A percentile compares a stretch with the other conserved stretches of the same genome.
Conservation (phyloP, 2,888 invertebrate genomes). For the Orthosia cruda region DNA sequence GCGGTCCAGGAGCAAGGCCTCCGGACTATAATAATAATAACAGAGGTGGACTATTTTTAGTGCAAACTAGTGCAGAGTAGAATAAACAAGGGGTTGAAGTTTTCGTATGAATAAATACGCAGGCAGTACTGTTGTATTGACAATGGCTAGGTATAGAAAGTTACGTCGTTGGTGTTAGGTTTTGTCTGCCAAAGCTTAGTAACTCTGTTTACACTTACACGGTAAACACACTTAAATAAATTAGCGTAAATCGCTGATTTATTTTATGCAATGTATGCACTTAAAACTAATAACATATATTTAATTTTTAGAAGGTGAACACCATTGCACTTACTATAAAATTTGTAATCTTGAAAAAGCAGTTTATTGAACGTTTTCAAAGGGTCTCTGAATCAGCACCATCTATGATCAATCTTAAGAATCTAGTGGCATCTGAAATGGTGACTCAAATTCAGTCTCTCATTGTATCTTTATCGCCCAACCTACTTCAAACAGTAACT, state of each 20-base stretch:
- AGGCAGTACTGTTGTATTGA: background rate
- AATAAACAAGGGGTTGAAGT: background rate
- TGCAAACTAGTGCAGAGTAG: background rate
- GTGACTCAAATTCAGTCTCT: background rate
- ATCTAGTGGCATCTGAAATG: background rate
- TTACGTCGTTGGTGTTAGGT: too few species aligned
- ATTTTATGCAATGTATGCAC: too few species aligned
- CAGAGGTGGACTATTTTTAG: background rate
- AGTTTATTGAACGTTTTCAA: too few species aligned
- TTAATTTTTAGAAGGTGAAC: too few species aligned
- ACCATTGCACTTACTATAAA: too few species aligned
- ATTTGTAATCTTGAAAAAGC: too few species aligned
- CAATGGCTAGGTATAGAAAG: too few species aligned
- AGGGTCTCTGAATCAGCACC: background rate
- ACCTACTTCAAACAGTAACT: background rate
- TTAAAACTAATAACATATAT: too few species aligned
- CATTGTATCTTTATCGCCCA: background rate
- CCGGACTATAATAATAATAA: too few species aligned
- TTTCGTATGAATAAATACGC: background rate
- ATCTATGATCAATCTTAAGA: constrained; percentile 17
- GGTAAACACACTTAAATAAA: background rate
- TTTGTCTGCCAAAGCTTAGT: too few species aligned
- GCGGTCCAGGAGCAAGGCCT: too few species aligned
- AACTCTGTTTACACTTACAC: background rate
- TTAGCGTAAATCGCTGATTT: background rate